Evolutionary conservation across 2,888 invertebrate species (phyloP), one percentile per base, ranked within the genome.

Genomic region (Liopterus haemorrhoidalis): DNA sequence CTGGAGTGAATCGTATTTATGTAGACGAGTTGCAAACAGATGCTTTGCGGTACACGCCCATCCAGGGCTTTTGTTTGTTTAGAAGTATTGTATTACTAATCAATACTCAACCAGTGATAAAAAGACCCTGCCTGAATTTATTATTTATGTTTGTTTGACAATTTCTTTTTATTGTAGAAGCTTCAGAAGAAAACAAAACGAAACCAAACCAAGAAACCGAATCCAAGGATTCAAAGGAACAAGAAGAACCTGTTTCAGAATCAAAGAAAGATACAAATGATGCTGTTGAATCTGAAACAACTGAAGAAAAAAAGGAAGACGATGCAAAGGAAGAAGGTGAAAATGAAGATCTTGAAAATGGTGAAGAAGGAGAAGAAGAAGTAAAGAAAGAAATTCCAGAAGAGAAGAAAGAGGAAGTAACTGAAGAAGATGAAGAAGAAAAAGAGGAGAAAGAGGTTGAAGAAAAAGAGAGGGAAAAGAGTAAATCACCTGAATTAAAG

Each of bases 271-370:
- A 53, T 25, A 55, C 53, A 31, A 56, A 54, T 27, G 51, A 51
- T 16, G 57, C 56, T 33, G 51, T 55, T 20, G 56, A 56, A 45
- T 42, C 46, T 19, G 55, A 52, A 41, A 52, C 49, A 50, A 53
- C 53, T 30, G 53, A 53, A 33, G 52, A 54, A 21, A 43, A 45
- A 38, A 43, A 44, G 20, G 70, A 73, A 18, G 64, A 69, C 1
- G 73, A 71, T 51, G 70, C 73, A 69, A 53, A 72, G 25, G 66
- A 65, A 40, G 67, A 62, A 44, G 57, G 54, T 41, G 67, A 67
- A 2, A 72, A 72, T 57, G 71, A 72, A 42, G 67, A 66, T 11
- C 46, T 37, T 41, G 43, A 27, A 24, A 31, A 12, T 20, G 42
- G 37, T 20, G 47, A 49, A 30, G 27, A 33, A 21, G 45, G 33